A percentile compares a stretch with the other conserved stretches of the same genome.
These are phyloP conservation scores for Drosophila longiperda DNA, from an alignment of 2,888 invertebrate species.

Conservation along the genomic window DNA sequence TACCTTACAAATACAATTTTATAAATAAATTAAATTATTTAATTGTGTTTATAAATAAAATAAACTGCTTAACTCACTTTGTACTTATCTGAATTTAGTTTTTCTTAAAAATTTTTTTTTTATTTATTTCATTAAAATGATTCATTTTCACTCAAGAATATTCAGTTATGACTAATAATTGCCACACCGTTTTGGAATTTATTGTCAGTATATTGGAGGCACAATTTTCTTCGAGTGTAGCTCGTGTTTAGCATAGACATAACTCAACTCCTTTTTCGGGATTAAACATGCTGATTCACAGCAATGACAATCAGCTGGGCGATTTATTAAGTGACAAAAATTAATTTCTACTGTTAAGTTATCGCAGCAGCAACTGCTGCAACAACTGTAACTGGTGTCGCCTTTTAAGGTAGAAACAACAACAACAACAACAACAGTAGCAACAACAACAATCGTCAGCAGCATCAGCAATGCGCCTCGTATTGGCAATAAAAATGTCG, in stretches of 20 bases:
- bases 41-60: neutral
- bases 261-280: conserved; percentile 27
- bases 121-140: too few relatives aligned
- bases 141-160: neutral
- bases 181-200: neutral
- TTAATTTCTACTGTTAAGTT: conserved; percentile 84
- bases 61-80: neutral
- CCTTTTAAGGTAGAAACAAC: conserved; percentile 71
- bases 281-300: conserved; percentile 9
- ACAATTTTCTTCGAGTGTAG: neutral
- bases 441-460: conserved; percentile 29
- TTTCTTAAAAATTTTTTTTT: too few relatives aligned
- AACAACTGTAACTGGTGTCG: conserved; percentile 50
- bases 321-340: conserved; percentile 84
- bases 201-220: neutral
- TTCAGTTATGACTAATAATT: neutral
- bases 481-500: conserved; percentile 81
- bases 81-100: neutral
- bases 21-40: too few relatives aligned
- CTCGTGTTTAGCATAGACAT: conserved; percentile 12
- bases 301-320: conserved; percentile 46
- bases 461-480: conserved; percentile 24
- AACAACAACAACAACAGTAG: conserved; percentile 34
- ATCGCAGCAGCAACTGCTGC: conserved; percentile 58
- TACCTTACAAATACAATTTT: neutral